A percentile compares a stretch with the other conserved stretches of the same genome.
Conservation (phyloP, 2,797 vertebrate genomes). For the Pipistrellus pipistrellus region DNA sequence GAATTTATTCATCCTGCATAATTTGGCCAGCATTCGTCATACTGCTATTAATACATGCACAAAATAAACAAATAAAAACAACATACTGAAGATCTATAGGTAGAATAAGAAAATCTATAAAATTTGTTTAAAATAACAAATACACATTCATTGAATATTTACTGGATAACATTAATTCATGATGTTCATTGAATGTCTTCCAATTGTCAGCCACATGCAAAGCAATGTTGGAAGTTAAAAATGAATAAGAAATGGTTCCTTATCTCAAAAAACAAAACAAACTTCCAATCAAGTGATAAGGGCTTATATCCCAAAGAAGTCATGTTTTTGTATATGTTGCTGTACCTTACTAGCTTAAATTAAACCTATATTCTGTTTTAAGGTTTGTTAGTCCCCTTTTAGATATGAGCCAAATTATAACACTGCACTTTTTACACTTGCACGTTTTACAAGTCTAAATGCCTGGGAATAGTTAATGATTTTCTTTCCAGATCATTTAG, state of each 20-base stretch:
- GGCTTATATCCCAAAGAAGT: not conserved
- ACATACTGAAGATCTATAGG: not conserved
- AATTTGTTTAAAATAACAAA: not conserved
- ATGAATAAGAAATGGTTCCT: not conserved
- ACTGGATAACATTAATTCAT: not conserved
- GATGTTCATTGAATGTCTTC: not conserved
- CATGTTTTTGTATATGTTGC: not conserved
- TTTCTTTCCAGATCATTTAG: conserved; percentile 64
- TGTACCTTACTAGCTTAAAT: not conserved
- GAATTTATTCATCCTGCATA: not conserved
- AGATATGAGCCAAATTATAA: conserved; percentile 15
- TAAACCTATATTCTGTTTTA: not conserved
- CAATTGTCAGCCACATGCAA: not conserved
- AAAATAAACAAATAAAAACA: not conserved
- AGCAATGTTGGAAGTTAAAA: not conserved
- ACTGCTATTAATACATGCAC: not conserved
- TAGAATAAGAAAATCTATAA: conserved; percentile 10
- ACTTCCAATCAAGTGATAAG: not conserved
- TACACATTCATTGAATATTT: not conserved
- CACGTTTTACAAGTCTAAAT: conserved; percentile 60
- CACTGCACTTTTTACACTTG: not conserved
- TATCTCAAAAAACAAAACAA: not conserved
- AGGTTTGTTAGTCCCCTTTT: conserved; percentile 36
- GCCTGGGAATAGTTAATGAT: conserved; percentile 69
- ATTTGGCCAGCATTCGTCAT: not conserved